A percentile compares a stretch with the other conserved stretches of the same genome.
These are phyloP conservation scores for Bombycilla garrulus DNA, from an alignment of 2,113 vertebrate genomes.

Conservation along the genomic window DNA sequence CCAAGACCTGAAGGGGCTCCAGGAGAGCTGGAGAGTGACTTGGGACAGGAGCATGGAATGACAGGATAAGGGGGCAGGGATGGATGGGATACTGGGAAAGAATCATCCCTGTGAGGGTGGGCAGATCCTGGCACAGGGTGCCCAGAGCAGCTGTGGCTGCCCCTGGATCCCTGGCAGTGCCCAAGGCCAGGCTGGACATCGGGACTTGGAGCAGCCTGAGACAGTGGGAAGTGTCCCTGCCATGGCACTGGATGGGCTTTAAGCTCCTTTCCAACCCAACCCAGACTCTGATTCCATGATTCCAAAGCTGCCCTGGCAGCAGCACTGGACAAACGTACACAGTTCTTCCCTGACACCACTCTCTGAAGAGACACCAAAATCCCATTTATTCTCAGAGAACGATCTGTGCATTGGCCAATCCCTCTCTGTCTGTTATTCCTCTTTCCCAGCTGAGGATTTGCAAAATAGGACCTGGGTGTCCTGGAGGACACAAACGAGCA, in stretches of 20 bases:
- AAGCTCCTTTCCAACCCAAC: not conserved
- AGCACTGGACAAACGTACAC: not conserved
- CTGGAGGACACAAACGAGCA: not conserved
- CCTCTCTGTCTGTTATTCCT: not conserved
- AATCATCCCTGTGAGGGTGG: not conserved
- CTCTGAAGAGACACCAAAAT: not conserved
- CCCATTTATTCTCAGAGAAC: not conserved
- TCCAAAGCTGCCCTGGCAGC: not conserved
- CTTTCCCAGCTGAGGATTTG: not conserved
- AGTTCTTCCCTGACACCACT: not conserved
- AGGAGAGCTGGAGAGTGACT: not conserved
- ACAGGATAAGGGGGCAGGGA: rapidly evolving
- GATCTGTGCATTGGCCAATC: not conserved
- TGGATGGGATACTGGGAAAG: not conserved
- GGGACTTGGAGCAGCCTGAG: not conserved
- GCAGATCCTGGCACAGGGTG: not conserved
- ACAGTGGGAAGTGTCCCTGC: not conserved
- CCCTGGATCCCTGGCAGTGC: not conserved
- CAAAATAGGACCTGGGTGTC: not conserved
- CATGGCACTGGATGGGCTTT: rapidly evolving
- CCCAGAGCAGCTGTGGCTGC: not conserved
- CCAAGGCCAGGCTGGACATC: not conserved
- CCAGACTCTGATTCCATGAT: not conserved
- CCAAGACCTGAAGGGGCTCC: not conserved
- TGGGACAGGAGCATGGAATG: not conserved